Conservation (phyloP, 2,113 vertebrate species). For the Mastomys coucha region DNA sequence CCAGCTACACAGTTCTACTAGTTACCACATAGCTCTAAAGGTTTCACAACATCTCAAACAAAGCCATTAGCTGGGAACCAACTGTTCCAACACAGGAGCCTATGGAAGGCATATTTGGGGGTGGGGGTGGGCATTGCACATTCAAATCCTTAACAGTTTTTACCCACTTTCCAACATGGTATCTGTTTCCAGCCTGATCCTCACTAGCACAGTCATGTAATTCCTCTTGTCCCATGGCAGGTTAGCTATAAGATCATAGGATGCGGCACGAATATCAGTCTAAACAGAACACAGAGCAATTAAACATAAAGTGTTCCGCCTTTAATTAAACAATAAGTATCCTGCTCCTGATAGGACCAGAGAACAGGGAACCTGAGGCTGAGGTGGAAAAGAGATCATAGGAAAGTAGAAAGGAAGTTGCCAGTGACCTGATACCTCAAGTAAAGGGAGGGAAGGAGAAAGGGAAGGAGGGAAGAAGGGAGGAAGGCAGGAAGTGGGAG, state of each 20-base stretch:
- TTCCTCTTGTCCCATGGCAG: not conserved
- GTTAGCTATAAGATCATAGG: not conserved
- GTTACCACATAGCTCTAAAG: not conserved
- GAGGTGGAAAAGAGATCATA: not conserved
- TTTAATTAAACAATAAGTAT: too few species aligned
- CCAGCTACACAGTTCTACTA: not conserved
- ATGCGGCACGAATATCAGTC: not conserved
- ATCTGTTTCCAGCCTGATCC: not conserved
- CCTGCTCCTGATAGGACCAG: not conserved
- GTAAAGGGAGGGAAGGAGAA: not conserved
- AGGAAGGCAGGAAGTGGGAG: too few species aligned
- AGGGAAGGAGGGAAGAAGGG: not conserved
- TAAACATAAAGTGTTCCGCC: not conserved
- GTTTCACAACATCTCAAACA: not conserved
- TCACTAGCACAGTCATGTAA: not conserved
- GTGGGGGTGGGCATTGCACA: not conserved
- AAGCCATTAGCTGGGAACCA: not conserved
- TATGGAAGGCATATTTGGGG: not conserved
- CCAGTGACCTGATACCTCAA: not conserved
- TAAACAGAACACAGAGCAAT: not conserved
- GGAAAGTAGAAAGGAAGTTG: not conserved
- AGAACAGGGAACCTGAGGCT: not conserved
- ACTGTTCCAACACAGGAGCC: not conserved
- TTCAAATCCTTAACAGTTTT: not conserved
- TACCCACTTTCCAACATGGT: not conserved